Conservation (phyloP, 2,113 vertebrate species). For the Todiramphus saurophagus region DNA sequence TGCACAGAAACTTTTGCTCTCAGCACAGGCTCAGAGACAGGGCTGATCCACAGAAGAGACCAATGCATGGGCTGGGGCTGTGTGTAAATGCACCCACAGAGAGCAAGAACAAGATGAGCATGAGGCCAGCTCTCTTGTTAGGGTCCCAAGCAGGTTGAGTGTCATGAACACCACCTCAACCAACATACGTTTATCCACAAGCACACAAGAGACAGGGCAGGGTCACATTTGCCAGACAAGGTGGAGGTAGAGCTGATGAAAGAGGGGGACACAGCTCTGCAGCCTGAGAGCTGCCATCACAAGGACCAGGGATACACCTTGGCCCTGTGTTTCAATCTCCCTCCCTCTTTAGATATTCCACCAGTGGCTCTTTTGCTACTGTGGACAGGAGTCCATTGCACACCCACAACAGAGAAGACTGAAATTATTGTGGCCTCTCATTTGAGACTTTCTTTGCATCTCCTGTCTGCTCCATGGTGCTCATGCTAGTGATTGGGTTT, state of each 20-base stretch:
- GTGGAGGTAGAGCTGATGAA: neutral
- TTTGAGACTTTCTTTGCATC: neutral
- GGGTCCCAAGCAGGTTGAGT: neutral
- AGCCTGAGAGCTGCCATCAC: neutral
- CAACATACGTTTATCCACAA: neutral
- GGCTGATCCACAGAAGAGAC: neutral
- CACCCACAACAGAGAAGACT: neutral
- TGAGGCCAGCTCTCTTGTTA: neutral
- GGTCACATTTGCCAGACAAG: neutral
- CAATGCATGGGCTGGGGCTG: neutral
- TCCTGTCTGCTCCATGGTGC: neutral
- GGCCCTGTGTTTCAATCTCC: neutral
- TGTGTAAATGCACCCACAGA: neutral
- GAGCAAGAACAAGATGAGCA: rapidly evolving
- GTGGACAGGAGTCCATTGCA: neutral
- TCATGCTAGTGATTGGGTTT: rapidly evolving
- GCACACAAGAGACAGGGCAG: neutral
- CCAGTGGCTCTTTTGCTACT: neutral
- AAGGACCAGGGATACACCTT: rapidly evolving
- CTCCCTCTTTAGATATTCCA: neutral
- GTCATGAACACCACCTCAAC: neutral
- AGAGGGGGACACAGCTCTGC: neutral
- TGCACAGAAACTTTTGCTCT: neutral
- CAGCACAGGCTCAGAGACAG: neutral
- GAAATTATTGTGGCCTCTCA: neutral